Conservation (phyloP, 2,797 vertebrate species). For the Cynodonichthys magdalenae region DNA sequence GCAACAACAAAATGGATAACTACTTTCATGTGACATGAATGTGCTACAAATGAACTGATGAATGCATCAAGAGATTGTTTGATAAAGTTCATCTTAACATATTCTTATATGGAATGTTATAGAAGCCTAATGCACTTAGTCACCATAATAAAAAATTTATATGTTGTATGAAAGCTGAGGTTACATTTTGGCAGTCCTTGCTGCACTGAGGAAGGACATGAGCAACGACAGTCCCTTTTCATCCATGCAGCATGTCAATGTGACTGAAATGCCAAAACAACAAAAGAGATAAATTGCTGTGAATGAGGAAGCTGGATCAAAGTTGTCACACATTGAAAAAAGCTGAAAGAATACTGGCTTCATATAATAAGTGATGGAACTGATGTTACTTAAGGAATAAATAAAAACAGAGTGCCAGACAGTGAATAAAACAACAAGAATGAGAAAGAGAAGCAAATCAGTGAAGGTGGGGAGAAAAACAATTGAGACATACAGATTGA, state of each 20-base stretch:
- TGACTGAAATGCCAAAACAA: constrained; percentile 57
- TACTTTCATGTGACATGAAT: neutral
- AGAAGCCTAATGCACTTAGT: constrained; percentile 9
- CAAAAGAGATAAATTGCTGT: constrained; percentile 57
- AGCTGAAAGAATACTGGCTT: constrained; percentile 35
- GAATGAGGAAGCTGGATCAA: constrained; percentile 64
- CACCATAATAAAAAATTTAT: neutral
- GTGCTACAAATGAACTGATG: too few relatives aligned
- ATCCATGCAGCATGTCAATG: constrained; percentile 43
- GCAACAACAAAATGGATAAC: neutral
- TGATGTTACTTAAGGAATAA: constrained; percentile 30
- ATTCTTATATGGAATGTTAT: constrained; percentile 6
- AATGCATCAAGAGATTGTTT: neutral
- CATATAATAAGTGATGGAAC: constrained; percentile 44
- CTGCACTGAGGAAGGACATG: constrained; percentile 20
- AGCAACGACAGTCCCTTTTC: constrained; percentile 52
- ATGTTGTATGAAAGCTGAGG: constrained; percentile 15
- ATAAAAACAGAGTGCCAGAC: constrained; percentile 18
- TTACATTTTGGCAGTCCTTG: constrained; percentile 24
- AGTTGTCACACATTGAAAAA: constrained; percentile 50
- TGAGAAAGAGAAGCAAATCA: constrained; percentile 4
- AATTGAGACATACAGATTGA: constrained; percentile 2
- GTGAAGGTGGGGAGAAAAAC: neutral
- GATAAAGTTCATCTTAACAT: constrained; percentile 8
- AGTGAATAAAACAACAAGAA: constrained; percentile 9